These are phyloP conservation scores for Cyanoliseus patagonus DNA, from an alignment of 2,113 vertebrate genomes.

Conservation along the genomic window DNA sequence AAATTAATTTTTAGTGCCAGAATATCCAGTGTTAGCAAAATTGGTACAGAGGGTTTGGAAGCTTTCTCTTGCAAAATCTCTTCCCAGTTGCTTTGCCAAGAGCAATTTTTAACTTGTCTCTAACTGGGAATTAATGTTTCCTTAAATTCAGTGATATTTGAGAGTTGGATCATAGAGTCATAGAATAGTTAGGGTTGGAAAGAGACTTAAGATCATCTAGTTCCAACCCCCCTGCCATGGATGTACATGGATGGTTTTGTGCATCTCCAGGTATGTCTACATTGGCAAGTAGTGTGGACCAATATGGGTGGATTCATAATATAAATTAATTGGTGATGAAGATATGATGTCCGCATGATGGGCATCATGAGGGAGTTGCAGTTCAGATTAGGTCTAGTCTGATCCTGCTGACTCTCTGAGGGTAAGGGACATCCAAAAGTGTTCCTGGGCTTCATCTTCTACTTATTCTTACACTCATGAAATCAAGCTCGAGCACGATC, in stretches of 20 bases:
- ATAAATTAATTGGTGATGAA: neutral
- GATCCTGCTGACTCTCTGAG: neutral
- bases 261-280: neutral
- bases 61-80: neutral
- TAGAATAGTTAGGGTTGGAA: neutral
- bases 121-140: neutral
- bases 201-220: neutral
- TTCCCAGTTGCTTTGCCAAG: neutral
- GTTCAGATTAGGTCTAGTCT: neutral
- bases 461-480: neutral
- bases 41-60: neutral
- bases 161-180: neutral
- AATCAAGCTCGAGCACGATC: neutral
- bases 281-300: neutral
- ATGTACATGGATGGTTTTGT: neutral
- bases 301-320: neutral
- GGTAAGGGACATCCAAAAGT: neutral
- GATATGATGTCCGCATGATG: too few species aligned
- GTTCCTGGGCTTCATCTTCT: neutral
- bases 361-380: accelerated
- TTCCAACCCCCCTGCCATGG: neutral
- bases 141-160: neutral
- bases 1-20: neutral
- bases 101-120: neutral
- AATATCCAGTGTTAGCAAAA: neutral